Percentiles rank a stretch among this genome's conserved stretches.
Conservation (phyloP, 2,113 vertebrate species). For the Pelobates fuscus region DNA sequence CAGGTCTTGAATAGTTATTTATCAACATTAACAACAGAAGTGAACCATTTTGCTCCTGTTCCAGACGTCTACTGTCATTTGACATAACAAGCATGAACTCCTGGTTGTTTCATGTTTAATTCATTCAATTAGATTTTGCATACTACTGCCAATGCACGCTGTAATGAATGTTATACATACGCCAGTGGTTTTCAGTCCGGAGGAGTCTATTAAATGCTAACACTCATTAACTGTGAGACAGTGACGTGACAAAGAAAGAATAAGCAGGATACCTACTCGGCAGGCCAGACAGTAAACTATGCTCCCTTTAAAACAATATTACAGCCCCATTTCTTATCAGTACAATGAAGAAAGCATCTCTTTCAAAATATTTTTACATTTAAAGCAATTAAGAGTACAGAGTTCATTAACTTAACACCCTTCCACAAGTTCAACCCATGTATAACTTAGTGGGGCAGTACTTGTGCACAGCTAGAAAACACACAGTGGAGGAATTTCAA, state of each 20-base stretch:
- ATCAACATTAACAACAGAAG: too few species aligned
- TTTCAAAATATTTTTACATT: too few species aligned
- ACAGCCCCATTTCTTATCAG: too few species aligned
- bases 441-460: too few species aligned
- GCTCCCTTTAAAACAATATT: not conserved
- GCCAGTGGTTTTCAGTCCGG: not conserved
- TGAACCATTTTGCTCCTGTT: not conserved
- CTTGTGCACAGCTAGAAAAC: too few species aligned
- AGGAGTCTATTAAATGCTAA: conserved; percentile 9
- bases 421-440: too few species aligned
- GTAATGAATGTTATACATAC: conserved; percentile 11
- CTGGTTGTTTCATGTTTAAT: conserved; percentile 21
- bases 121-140: conserved; percentile 11
- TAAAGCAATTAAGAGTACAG: too few species aligned
- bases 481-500: too few species aligned
- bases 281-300: not conserved
- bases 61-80: not conserved
- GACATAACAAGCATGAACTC: not conserved
- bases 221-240: not conserved
- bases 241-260: not conserved
- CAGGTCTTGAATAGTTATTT: too few species aligned
- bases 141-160: not conserved
- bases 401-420: too few species aligned
- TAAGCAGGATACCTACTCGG: not conserved
- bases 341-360: too few species aligned